Conservation (phyloP, 1,140 invertebrate species). For the Delia radicum region DNA sequence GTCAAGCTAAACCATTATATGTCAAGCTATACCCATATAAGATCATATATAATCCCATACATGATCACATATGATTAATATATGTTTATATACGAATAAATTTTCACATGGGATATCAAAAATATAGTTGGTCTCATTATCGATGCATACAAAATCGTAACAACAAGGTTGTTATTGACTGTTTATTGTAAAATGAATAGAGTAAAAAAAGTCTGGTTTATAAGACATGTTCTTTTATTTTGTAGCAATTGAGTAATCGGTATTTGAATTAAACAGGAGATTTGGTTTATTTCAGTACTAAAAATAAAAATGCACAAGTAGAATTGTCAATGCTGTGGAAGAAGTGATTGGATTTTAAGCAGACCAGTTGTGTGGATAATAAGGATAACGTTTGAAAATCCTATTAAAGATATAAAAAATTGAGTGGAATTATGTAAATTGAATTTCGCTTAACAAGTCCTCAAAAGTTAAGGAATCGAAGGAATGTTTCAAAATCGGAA, state of each 20-base stretch:
- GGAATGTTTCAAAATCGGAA: no score
- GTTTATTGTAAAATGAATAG: background rate
- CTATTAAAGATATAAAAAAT: no score
- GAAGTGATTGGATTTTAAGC: background rate
- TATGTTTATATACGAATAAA: no score
- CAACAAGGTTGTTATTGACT: background rate
- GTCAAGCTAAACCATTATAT: no score
- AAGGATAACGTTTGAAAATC: no score
- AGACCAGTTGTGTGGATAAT: background rate
- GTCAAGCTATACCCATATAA: no score
- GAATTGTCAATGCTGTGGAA: background rate
- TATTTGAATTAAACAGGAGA: background rate
- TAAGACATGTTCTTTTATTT: background rate
- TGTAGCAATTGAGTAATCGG: background rate
- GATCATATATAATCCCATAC: no score
- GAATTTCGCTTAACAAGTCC: no score
- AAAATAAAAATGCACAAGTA: background rate
- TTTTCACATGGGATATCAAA: no score
- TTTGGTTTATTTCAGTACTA: background rate
- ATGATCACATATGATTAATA: no score
- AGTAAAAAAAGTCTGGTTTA: background rate
- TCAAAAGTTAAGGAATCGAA: no score
- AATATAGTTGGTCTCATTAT: background rate
- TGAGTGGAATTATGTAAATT: no score
- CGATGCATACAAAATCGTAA: background rate